Conservation (phyloP, 2,888 invertebrate species). For the Lochmaea crataegi region DNA sequence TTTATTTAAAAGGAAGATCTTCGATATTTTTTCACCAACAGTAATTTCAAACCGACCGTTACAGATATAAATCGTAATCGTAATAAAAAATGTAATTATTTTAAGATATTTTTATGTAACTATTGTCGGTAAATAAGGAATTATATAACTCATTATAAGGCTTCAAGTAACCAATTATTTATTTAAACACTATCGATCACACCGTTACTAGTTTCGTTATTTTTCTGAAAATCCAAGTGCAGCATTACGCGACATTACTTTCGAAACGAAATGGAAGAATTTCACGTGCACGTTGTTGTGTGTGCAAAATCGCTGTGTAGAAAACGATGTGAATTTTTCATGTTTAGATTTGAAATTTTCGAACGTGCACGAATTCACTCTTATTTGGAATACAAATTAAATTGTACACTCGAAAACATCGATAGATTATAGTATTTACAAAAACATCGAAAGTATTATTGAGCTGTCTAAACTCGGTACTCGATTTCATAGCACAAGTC, state of each 20-base stretch:
- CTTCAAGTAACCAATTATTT: not conserved
- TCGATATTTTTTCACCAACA: too few species aligned
- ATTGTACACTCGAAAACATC: not conserved
- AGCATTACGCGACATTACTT: conserved; percentile 4
- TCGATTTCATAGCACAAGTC: too few species aligned
- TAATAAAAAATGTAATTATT: too few species aligned
- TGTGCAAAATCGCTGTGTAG: not conserved
- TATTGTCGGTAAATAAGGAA: too few species aligned
- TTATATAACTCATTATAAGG: too few species aligned
- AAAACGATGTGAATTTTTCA: conserved; percentile 2
- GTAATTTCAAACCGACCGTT: too few species aligned
- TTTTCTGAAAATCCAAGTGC: not conserved
- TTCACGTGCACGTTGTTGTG: not conserved
- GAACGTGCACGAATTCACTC: conserved; percentile 13
- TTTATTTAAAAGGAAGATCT: too few species aligned
- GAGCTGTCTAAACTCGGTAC: too few species aligned
- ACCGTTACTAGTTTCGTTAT: not conserved
- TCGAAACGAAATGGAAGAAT: not conserved
- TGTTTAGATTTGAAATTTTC: conserved; percentile 8
- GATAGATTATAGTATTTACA: not conserved
- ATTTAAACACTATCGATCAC: not conserved
- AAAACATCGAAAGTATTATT: not conserved
- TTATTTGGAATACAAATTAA: conserved; percentile 10
- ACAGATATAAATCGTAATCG: too few species aligned
- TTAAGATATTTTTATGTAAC: too few species aligned